phyloP scores from a whole-genome alignment of 2,888 invertebrate genomes.

The Polyommatus iphigenia region DNA sequence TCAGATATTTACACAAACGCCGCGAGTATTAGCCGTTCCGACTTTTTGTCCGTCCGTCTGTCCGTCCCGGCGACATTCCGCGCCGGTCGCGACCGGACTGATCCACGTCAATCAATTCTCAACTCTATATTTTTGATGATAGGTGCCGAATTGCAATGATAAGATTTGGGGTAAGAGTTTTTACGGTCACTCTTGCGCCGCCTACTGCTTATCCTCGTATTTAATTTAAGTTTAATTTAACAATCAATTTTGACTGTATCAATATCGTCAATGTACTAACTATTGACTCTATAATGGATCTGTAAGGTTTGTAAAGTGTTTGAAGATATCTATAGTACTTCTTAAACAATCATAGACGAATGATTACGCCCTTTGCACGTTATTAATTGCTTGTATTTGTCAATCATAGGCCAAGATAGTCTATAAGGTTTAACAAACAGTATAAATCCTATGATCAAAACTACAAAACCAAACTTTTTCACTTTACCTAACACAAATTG shows the following conservation, averaged over 20 bases:
- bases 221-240: not conserved
- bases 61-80: conserved; percentile 61
- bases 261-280: not conserved
- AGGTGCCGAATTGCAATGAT: conserved; percentile 33
- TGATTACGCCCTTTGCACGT: no score
- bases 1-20: conserved; percentile 73
- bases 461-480: no score
- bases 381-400: no score
- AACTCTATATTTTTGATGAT: conserved; percentile 34
- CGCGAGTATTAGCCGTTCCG: conserved; percentile 66
- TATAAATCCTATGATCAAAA: no score
- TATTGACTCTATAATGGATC: no score
- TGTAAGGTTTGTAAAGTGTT: no score
- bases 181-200: not conserved
- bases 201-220: not conserved
- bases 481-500: no score
- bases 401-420: no score
- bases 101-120: conserved; percentile 53
- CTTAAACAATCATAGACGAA: no score
- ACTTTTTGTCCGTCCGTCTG: conserved; percentile 63
- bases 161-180: not conserved
- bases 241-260: not conserved
- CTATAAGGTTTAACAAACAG: no score
- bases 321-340: no score
- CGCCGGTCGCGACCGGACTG: conserved; percentile 54